Evolutionary conservation across 2,888 invertebrate genomes (phyloP).

Genomic region (Chaitophorus viminalis): DNA sequence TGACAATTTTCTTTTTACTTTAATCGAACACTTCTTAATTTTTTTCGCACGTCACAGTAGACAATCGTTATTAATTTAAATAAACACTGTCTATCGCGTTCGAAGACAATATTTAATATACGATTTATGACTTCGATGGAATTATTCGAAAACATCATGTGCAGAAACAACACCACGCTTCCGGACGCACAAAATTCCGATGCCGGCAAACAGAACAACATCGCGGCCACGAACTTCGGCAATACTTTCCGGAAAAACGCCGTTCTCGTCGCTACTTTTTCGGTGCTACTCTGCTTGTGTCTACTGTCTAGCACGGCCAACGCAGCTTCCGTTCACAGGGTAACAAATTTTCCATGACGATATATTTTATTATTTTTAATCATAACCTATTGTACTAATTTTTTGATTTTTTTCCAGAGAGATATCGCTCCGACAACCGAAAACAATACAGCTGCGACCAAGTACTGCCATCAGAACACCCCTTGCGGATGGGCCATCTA

Average conservation of each 20-base stretch:
- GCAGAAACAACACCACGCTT: constrained; percentile 20
- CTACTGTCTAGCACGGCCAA: background rate
- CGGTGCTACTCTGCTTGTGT: constrained; percentile 9
- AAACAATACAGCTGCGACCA: constrained; percentile 8
- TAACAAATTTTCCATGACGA: background rate
- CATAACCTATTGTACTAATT: background rate
- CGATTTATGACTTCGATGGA: background rate
- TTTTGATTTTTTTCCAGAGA: constrained; percentile 28
- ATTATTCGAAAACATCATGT: constrained; percentile 23
- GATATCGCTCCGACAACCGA: background rate
- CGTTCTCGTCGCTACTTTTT: background rate
- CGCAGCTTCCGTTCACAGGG: constrained; percentile 29
- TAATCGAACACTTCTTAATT: background rate
- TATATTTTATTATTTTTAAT: background rate
- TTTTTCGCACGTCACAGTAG: background rate
- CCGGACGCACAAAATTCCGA: background rate
- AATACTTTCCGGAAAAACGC: background rate
- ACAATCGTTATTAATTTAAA: background rate
- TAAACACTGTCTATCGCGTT: too few relatives aligned
- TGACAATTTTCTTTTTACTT: background rate
- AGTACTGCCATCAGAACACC: constrained; percentile 67
- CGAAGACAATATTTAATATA: background rate
- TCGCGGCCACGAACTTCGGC: too few relatives aligned
- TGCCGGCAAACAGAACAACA: background rate
- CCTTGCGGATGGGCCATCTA: constrained; percentile 76